These are phyloP conservation scores for Drosophila neocordata DNA, from an alignment of 1,140 invertebrate genomes.

Conservation along the genomic window DNA sequence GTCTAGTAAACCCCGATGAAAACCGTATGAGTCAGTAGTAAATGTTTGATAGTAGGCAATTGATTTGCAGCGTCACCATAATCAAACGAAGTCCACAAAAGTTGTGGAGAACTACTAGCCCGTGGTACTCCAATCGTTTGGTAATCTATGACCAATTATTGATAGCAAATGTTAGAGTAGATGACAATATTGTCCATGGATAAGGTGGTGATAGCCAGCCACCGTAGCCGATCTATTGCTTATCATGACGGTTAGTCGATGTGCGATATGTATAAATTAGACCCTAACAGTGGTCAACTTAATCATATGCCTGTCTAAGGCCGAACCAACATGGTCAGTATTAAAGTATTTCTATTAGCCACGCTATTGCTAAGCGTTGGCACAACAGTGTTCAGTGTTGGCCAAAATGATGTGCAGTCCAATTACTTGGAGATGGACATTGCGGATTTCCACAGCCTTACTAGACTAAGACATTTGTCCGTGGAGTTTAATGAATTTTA, in stretches of 20 bases:
- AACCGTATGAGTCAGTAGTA: background rate
- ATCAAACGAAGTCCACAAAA: background rate
- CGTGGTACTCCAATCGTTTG: background rate
- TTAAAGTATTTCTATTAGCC: background rate
- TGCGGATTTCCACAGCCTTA: background rate
- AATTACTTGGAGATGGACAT: background rate
- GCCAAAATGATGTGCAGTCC: background rate
- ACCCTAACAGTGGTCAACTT: background rate
- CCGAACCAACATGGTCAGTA: background rate
- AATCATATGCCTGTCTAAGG: background rate
- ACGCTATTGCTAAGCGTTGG: constrained; percentile 1
- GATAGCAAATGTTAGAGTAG: background rate
- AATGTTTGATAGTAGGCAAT: background rate
- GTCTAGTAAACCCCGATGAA: background rate
- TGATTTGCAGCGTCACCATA: background rate
- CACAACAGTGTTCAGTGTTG: background rate
- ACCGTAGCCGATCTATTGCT: background rate
- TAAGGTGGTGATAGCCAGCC: background rate
- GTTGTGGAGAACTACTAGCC: background rate
- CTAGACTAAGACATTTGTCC: constrained; percentile 9
- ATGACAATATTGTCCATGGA: background rate
- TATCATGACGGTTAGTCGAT: background rate
- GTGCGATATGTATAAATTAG: background rate
- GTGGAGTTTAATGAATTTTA: constrained; percentile 33
- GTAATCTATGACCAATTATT: background rate